Evolutionary conservation across 2,888 invertebrate genomes (phyloP).

Genomic region (Lasioglossum vierecki): DNA sequence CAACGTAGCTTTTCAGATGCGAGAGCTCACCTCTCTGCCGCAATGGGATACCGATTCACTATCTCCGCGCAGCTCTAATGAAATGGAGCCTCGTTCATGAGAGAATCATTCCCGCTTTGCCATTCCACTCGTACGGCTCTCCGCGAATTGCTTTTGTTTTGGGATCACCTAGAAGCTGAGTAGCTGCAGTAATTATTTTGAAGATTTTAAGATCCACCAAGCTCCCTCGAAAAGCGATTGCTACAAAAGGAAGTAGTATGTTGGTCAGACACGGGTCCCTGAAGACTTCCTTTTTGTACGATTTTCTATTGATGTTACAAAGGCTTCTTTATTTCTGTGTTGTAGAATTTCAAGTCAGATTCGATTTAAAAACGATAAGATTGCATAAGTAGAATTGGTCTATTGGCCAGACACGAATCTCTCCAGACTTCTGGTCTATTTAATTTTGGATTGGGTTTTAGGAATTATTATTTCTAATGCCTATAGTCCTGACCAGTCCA

Average conservation of each 20-base stretch:
- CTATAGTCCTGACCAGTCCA: background rate
- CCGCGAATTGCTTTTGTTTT: background rate
- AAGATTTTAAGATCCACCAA: background rate
- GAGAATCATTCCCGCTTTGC: background rate
- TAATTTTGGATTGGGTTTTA: background rate
- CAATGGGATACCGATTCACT: constrained; percentile 4
- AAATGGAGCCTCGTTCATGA: constrained; percentile 6
- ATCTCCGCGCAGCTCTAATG: background rate
- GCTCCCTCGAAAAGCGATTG: background rate
- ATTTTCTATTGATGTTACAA: background rate
- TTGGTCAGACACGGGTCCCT: background rate
- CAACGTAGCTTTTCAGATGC: background rate
- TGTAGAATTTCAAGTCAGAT: background rate
- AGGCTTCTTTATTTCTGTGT: background rate
- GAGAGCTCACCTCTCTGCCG: background rate
- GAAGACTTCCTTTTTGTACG: background rate
- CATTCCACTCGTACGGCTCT: background rate
- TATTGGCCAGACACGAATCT: no score
- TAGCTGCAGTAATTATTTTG: constrained; percentile 1
- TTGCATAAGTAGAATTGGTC: background rate
- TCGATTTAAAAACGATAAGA: background rate
- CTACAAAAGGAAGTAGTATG: background rate
- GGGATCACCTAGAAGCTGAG: background rate
- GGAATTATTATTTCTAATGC: background rate
- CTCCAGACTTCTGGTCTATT: background rate